Evolutionary conservation across 2,113 vertebrate species (phyloP).

Genomic region (Alexandromys fortis): DNA sequence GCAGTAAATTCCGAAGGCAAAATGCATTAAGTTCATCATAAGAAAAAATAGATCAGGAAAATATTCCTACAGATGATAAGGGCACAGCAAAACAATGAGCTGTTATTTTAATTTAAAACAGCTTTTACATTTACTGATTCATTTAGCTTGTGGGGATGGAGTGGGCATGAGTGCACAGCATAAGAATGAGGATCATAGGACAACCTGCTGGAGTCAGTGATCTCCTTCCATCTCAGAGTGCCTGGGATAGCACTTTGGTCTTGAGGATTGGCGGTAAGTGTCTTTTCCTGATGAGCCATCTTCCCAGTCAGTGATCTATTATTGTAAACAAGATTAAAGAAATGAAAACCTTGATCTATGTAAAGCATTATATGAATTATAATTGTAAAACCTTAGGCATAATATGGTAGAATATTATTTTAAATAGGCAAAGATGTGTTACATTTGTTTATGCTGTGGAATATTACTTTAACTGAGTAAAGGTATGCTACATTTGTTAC

Average conservation of each 20-base stretch:
- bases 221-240: not conserved
- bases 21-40: not conserved
- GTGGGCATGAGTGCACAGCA: not conserved
- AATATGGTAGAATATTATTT: not conserved
- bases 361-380: not conserved
- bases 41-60: not conserved
- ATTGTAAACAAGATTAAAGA: not conserved
- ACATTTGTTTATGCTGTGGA: too few species aligned
- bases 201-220: not conserved
- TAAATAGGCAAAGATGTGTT: not conserved
- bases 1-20: not conserved
- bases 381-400: not conserved
- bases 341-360: not conserved
- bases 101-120: constrained; percentile 9
- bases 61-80: not conserved
- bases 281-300: not conserved
- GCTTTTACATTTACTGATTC: too few species aligned
- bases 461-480: too few species aligned
- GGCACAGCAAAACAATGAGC: not conserved
- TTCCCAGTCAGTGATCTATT: not conserved
- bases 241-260: too few species aligned
- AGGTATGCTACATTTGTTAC: too few species aligned
- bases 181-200: too few species aligned
- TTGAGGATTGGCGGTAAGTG: not conserved
- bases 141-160: not conserved